Conservation (phyloP, 2,113 vertebrate genomes). For the Microtus montanus region DNA sequence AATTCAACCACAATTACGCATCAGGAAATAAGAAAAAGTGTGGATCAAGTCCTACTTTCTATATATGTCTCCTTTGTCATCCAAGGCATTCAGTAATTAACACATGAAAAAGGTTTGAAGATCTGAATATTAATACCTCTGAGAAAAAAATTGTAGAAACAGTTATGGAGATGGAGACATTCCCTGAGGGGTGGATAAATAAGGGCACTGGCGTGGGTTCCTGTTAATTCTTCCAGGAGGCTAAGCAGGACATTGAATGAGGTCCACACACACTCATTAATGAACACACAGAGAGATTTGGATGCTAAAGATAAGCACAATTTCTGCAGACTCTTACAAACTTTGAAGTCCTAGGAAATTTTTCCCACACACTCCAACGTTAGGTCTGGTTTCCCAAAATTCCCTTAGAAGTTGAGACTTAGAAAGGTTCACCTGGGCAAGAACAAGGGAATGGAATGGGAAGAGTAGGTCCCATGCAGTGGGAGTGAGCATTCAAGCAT, state of each 20-base stretch:
- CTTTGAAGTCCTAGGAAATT: background rate
- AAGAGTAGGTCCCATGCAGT: background rate
- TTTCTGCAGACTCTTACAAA: background rate
- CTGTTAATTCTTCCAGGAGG: background rate
- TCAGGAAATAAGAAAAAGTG: background rate
- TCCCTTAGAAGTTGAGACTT: background rate
- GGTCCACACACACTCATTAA: background rate
- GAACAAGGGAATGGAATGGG: background rate
- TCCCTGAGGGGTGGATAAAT: background rate
- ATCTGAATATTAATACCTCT: background rate
- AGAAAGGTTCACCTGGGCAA: background rate
- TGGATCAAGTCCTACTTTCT: background rate
- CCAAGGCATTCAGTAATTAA: background rate
- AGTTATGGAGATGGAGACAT: background rate
- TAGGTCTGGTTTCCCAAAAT: background rate
- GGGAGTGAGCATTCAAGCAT: background rate
- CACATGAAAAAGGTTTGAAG: background rate
- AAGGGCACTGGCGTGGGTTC: background rate
- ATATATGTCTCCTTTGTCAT: background rate
- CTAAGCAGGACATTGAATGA: background rate
- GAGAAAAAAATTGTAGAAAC: background rate
- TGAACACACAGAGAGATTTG: background rate
- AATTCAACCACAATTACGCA: background rate
- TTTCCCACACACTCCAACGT: background rate
- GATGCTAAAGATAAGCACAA: background rate